phyloP scores from a whole-genome alignment of 2,888 invertebrate species.

The Oxystoma pomonae region DNA sequence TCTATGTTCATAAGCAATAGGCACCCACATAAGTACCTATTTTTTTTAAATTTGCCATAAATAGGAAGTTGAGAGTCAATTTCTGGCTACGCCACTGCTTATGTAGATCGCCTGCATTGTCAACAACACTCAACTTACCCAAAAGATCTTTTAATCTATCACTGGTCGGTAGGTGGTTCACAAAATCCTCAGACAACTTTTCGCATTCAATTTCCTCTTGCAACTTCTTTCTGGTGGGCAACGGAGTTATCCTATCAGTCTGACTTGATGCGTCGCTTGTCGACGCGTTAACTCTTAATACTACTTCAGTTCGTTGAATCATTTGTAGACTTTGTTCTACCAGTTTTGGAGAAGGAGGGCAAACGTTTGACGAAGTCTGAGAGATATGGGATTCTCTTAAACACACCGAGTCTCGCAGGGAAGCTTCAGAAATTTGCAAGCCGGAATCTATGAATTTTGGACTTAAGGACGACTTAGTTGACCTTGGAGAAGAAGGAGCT shows the following conservation, averaged over 20 bases:
- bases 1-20: too few relatives aligned
- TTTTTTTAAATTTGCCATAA: too few relatives aligned
- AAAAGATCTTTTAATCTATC: slow-evolving; percentile 65
- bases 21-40: too few relatives aligned
- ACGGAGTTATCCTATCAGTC: slow-evolving; percentile 47
- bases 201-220: slow-evolving; percentile 80
- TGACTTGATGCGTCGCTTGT: slow-evolving; percentile 57
- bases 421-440: neutral
- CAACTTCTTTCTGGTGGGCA: slow-evolving; percentile 56
- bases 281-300: slow-evolving; percentile 57
- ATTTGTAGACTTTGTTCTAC: slow-evolving; percentile 53
- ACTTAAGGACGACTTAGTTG: neutral
- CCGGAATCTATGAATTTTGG: neutral
- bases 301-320: slow-evolving; percentile 61
- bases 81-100: too few relatives aligned
- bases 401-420: neutral
- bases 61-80: too few relatives aligned
- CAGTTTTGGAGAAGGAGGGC: slow-evolving; percentile 37
- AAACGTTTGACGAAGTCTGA: slow-evolving; percentile 23
- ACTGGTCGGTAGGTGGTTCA: slow-evolving; percentile 57
- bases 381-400: slow-evolving; percentile 4
- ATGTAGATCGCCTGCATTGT: too few relatives aligned
- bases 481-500: neutral
- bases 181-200: slow-evolving; percentile 60
- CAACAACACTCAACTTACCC: slow-evolving; percentile 43